Conservation (phyloP, 2,888 invertebrate species). For the Diplazon laetatorius region DNA sequence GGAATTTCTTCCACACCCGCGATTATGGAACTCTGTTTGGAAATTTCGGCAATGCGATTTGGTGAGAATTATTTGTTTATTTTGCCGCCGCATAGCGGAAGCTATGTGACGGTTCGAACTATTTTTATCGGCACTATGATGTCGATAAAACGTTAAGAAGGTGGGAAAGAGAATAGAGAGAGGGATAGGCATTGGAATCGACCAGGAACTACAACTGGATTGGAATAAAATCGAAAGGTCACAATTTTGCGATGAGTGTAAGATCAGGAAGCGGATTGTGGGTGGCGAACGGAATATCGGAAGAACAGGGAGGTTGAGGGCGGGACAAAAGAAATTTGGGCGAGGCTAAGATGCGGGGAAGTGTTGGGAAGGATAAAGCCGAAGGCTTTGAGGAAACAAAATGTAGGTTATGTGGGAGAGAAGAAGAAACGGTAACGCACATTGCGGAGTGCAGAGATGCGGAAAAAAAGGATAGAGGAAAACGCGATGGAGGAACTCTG, state of each 20-base stretch:
- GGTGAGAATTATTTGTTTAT: too few species aligned
- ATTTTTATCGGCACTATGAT: too few species aligned
- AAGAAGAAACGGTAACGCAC: conserved; percentile 23
- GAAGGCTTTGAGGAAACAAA: conserved; percentile 23
- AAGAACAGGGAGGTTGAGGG: conserved; percentile 20
- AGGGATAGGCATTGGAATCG: conserved; percentile 5
- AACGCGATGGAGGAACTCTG: not conserved
- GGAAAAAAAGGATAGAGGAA: not conserved
- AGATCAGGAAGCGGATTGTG: conserved; percentile 6
- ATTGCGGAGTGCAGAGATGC: conserved; percentile 29
- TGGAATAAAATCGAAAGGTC: conserved; percentile 26
- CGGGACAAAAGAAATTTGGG: conserved; percentile 36
- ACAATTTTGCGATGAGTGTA: conserved; percentile 35
- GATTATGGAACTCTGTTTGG: conserved; percentile 66
- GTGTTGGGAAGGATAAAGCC: conserved; percentile 11
- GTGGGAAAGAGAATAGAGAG: not conserved
- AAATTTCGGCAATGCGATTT: too few species aligned
- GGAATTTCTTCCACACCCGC: conserved; percentile 67
- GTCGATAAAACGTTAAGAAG: not conserved
- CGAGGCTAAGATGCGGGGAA: conserved; percentile 49
- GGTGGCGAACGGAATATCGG: conserved; percentile 36
- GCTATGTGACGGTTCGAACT: too few species aligned
- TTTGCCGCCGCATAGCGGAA: too few species aligned
- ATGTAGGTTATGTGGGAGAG: conserved; percentile 22
- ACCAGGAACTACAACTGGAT: conserved; percentile 32